phyloP scores from a whole-genome alignment of 2,797 vertebrate genomes.

The Cuniculus paca region DNA sequence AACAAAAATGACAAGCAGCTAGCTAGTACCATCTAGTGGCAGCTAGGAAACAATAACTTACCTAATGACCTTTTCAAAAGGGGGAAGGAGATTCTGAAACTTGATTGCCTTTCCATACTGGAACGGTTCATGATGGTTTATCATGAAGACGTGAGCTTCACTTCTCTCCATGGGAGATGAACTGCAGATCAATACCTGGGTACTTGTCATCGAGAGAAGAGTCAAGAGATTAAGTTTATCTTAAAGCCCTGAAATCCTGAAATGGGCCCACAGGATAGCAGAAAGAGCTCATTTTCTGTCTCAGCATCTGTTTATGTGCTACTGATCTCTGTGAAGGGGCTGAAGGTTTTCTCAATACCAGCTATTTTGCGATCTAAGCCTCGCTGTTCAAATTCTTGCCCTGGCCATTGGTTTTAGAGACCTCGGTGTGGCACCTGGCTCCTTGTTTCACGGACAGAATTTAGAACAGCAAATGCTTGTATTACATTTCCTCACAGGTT shows the following conservation, averaged over 20 bases:
- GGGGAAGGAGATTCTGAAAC: neutral
- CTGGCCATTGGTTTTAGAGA: neutral
- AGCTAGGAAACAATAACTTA: constrained; percentile 63
- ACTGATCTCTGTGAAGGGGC: neutral
- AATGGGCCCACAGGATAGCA: neutral
- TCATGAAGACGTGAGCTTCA: neutral
- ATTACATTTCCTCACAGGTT: neutral
- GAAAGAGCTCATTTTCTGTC: neutral
- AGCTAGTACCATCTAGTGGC: constrained; percentile 90
- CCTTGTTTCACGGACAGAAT: neutral
- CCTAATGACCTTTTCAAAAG: constrained; percentile 35
- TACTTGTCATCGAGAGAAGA: neutral
- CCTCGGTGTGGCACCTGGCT: neutral
- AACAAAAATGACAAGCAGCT: constrained; percentile 78
- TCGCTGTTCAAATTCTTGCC: neutral
- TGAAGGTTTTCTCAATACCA: neutral
- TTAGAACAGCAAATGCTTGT: neutral
- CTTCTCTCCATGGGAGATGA: neutral
- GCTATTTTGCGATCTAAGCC: neutral
- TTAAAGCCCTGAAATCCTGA: neutral
- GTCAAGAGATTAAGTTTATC: neutral
- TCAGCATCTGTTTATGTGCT: neutral
- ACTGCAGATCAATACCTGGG: neutral
- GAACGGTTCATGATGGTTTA: neutral
- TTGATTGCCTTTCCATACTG: neutral